Conservation (phyloP, 2,888 invertebrate species). For the Scaptomyza parva region DNA sequence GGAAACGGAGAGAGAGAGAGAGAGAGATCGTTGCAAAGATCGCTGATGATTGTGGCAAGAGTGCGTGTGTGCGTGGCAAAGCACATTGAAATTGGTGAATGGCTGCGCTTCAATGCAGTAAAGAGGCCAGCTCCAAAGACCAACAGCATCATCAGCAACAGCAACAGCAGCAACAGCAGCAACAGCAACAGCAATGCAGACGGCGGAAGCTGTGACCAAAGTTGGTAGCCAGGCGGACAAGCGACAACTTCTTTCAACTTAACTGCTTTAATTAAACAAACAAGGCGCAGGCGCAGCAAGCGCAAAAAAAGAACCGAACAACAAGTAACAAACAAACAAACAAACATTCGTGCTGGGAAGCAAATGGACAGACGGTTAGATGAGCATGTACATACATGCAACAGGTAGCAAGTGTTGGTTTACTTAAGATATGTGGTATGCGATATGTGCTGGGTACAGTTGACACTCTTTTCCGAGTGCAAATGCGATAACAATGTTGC, state of each 20-base stretch:
- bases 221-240: slow-evolving; percentile 59
- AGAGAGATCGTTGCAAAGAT: slow-evolving; percentile 38
- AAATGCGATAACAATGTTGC: slow-evolving; percentile 32
- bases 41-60: slow-evolving; percentile 23
- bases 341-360: slow-evolving; percentile 21
- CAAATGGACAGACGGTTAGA: slow-evolving; percentile 1
- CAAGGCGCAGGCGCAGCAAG: slow-evolving; percentile 52
- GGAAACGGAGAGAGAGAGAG: background rate
- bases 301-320: slow-evolving; percentile 6
- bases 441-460: slow-evolving; percentile 67
- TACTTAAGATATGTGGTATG: slow-evolving; percentile 33
- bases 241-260: slow-evolving; percentile 48
- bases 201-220: slow-evolving; percentile 78
- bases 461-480: slow-evolving; percentile 38
- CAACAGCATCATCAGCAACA: background rate
- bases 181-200: slow-evolving; percentile 34
- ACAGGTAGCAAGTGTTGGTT: slow-evolving; percentile 65
- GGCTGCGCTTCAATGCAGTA: slow-evolving; percentile 75
- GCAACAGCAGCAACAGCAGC: slow-evolving; percentile 4
- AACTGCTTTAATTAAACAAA: slow-evolving; percentile 77
- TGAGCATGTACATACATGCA: background rate
- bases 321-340: slow-evolving; percentile 30
- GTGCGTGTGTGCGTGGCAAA: slow-evolving; percentile 52
- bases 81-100: slow-evolving; percentile 69
- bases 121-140: slow-evolving; percentile 59